phyloP scores from a whole-genome alignment of 2,888 invertebrate genomes.

The Protonemura montana region DNA sequence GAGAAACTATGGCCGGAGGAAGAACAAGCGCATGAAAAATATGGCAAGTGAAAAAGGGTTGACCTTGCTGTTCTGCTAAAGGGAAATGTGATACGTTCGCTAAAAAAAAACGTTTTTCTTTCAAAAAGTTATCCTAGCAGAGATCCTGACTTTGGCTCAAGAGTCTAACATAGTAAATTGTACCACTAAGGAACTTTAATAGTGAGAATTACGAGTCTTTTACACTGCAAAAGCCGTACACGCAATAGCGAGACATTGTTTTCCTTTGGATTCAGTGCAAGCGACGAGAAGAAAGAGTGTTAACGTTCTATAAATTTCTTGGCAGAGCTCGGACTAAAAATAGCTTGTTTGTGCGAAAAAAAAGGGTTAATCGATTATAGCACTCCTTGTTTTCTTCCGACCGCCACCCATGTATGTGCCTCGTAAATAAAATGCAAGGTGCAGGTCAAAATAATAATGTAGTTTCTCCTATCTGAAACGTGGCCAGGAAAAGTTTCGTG shows the following conservation, averaged over 20 bases:
- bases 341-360: constrained; percentile 12
- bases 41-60: background rate
- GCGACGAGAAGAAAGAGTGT: background rate
- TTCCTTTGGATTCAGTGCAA: background rate
- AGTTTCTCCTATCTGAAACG: background rate
- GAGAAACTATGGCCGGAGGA: background rate
- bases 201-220: background rate
- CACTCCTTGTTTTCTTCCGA: background rate
- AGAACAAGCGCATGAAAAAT: background rate
- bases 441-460: background rate
- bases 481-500: constrained; percentile 3
- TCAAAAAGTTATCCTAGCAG: background rate
- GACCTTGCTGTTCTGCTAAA: background rate
- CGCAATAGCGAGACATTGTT: background rate
- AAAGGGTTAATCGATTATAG: background rate
- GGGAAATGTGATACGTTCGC: background rate
- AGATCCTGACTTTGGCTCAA: too few relatives aligned
- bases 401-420: background rate
- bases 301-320: constrained; percentile 2
- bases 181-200: too few relatives aligned
- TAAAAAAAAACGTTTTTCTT: background rate
- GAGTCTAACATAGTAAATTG: too few relatives aligned
- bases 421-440: background rate
- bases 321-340: background rate
- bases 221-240: background rate